Evolutionary conservation across 2,888 invertebrate species (phyloP), one percentile per base, ranked within the genome.

Genomic region (Hemicrepidius hirtus): DNA sequence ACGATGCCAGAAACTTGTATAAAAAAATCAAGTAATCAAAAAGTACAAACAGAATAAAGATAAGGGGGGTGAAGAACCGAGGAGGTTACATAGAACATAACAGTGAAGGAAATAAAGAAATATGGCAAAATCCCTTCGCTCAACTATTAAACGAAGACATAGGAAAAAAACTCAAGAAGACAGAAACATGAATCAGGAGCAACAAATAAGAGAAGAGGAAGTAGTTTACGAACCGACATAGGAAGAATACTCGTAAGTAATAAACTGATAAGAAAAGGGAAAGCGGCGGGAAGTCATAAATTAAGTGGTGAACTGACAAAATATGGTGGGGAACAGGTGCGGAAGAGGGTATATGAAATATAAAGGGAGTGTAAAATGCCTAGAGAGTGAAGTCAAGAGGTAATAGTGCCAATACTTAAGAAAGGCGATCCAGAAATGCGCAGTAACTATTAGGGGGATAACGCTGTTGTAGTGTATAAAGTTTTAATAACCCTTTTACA

Each of bases 321-420:
- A 21, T 21, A 21, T 49, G 6, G 49, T 6, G 21, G 49, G 1
- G 21, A 21, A 20, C 20, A 21, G 20, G 3, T 49, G 21, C 21
- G 21, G n/a, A 49, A 49, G 10, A 49, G 12, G 10, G 7, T 49
- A 49, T 49, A 49, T 9, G 49, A 49, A 49, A 21, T 49, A 49
- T 49, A 21, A 49, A 12, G 12, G 49, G 21, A 21, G 21, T 49
- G 12, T 49, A 21, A 10, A 49, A 21, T 49, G 21, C 49, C 21
- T 1, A 21, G 10, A 3, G 49, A 21, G 21, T 49, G 21, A 5
- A 49, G 49, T 18, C 10, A 4, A 5, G 20, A 21, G 4, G 9
- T 49, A 16, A n/a, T n/a, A n/a, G n/a, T n/a, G n/a, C 20, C 49
- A 49, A 49, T 49, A 3, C 10, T 49, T 21, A 49, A 49, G 21